Percentiles rank a stretch among this genome's conserved stretches.
Conservation (phyloP, 2,797 vertebrate species). For the Sylvia borin region DNA sequence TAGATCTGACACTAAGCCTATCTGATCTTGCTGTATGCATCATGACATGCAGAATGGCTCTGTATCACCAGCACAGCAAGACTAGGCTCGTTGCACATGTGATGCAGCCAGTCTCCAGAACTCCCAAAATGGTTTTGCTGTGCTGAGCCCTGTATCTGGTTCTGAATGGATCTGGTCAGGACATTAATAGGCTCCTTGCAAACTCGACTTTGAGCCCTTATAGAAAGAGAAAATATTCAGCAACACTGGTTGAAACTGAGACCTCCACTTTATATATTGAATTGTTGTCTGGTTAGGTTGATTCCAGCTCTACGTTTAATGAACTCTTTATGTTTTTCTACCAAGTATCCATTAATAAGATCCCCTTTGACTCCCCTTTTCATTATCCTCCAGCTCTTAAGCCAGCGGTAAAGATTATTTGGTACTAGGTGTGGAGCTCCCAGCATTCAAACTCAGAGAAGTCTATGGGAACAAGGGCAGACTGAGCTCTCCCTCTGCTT, state of each 20-base stretch:
- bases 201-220: neutral
- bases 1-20: neutral
- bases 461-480: accelerated
- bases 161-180: neutral
- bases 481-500: neutral
- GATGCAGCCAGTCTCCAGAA: neutral
- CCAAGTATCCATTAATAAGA: neutral
- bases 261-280: neutral
- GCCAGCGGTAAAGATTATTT: neutral
- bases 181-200: neutral
- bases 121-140: neutral
- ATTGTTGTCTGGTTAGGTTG: neutral
- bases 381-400: neutral
- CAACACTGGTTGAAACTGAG: neutral
- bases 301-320: neutral
- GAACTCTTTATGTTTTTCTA: neutral
- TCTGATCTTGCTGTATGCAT: neutral
- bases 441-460: neutral
- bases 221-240: neutral
- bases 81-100: neutral
- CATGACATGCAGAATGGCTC: neutral
- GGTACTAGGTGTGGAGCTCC: neutral
- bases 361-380: neutral
- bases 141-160: neutral
- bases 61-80: neutral